phyloP scores from a whole-genome alignment of 1,140 invertebrate species.

The Brachionus koreanus region DNA sequence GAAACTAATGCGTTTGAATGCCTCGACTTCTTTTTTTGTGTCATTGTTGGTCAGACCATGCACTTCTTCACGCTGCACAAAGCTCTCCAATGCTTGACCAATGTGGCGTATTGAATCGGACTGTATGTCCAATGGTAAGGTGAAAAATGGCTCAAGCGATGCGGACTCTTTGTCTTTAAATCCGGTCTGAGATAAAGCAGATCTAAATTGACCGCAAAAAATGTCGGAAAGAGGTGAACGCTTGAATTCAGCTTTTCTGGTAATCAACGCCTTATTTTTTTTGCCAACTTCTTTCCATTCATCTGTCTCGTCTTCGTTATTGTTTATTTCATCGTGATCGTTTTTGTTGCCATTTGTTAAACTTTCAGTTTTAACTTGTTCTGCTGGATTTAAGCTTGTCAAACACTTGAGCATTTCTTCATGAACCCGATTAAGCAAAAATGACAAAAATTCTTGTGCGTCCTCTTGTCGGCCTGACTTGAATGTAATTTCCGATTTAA shows the following conservation, averaged over 20 bases:
- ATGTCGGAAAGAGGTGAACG: slow-evolving; percentile 85
- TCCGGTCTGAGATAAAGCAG: slow-evolving; percentile 69
- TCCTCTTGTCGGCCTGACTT: slow-evolving; percentile 69
- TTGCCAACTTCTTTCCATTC: slow-evolving; percentile 73
- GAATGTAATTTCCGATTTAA: slow-evolving; percentile 42
- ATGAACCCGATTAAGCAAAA: slow-evolving; percentile 83
- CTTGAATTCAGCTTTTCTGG: slow-evolving; percentile 73
- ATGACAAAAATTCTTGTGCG: slow-evolving; percentile 88
- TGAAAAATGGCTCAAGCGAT: slow-evolving; percentile 84
- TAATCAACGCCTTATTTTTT: slow-evolving; percentile 78
- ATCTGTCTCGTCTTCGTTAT: slow-evolving; percentile 61
- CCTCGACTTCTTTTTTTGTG: slow-evolving; percentile 72
- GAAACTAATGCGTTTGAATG: slow-evolving; percentile 77
- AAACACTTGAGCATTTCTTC: slow-evolving; percentile 84
- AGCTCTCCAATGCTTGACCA: slow-evolving; percentile 75
- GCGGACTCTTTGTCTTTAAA: slow-evolving; percentile 65
- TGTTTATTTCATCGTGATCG: slow-evolving; percentile 9
- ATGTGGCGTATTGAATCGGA: slow-evolving; percentile 67
- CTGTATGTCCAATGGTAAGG: slow-evolving; percentile 85
- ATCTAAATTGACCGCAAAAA: slow-evolving; percentile 80
- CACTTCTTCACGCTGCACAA: slow-evolving; percentile 74
- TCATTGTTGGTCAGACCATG: slow-evolving; percentile 77
- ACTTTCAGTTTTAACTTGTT: slow-evolving; percentile 55
- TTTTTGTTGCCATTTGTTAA: slow-evolving; percentile 11
- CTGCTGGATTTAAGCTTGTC: slow-evolving; percentile 18